Conservation (phyloP, 2,113 vertebrate genomes). For the Tetraodon nigroviridis region DNA sequence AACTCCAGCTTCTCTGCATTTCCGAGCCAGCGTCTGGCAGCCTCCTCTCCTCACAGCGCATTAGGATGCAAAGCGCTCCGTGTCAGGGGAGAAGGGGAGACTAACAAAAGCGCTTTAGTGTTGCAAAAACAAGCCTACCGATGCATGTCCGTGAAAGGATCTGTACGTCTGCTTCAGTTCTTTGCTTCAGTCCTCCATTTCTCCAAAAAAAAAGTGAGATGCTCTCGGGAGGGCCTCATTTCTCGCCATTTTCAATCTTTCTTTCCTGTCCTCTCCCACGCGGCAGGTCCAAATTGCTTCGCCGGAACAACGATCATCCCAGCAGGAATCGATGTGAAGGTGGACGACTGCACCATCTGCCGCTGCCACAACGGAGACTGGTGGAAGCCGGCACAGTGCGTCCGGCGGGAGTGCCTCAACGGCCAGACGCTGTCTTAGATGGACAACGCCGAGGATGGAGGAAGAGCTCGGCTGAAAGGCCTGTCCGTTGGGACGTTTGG, state of each 20-base stretch:
- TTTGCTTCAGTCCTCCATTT: conserved; percentile 56
- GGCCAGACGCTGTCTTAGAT: conserved; percentile 87
- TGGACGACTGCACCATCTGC: conserved; percentile 99
- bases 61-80: conserved; percentile 74
- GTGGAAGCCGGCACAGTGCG: conserved; percentile 98
- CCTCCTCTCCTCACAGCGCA: conserved; percentile 59
- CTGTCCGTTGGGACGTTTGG: conserved; percentile 64
- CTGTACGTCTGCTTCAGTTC: conserved; percentile 67
- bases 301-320: conserved; percentile 98
- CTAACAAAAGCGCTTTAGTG: conserved; percentile 76
- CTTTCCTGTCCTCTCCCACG: conserved; percentile 53
- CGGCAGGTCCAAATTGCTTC: conserved; percentile 97
- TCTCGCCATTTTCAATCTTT: conserved; percentile 54
- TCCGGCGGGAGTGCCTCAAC: conserved; percentile 95
- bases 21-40: conserved; percentile 68
- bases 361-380: conserved; percentile 98
- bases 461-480: conserved; percentile 58
- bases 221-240: conserved; percentile 59
- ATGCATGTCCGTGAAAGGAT: conserved; percentile 75
- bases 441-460: conserved; percentile 49
- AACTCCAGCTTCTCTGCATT: conserved; percentile 58
- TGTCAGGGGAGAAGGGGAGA: conserved; percentile 70
- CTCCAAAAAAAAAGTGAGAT: conserved; percentile 49
- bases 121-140: conserved; percentile 75
- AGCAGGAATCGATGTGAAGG: conserved; percentile 97